Conservation (phyloP, 2,113 vertebrate genomes). For the Panthera leo region DNA sequence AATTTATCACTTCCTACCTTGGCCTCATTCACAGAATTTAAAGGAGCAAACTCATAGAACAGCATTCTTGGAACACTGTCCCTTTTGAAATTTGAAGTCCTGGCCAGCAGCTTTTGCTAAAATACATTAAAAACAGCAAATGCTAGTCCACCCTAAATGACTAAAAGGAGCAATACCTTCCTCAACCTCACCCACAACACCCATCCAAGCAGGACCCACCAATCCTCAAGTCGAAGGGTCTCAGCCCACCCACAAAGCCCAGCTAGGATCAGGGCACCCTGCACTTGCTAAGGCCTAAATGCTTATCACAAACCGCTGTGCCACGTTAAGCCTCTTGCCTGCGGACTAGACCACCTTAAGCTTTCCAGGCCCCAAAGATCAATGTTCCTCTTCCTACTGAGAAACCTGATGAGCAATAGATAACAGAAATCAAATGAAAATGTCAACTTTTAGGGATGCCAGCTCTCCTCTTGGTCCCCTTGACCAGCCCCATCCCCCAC, state of each 20-base stretch:
- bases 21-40: slow-evolving; percentile 31
- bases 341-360: background rate
- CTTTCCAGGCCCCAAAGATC: background rate
- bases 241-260: background rate
- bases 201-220: background rate
- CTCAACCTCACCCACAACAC: background rate
- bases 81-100: background rate
- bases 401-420: background rate
- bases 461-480: background rate
- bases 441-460: background rate
- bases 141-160: background rate
- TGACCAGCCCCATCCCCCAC: no score
- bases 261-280: background rate
- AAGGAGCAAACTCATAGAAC: background rate
- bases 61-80: background rate
- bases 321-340: background rate
- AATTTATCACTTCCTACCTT: slow-evolving; percentile 41
- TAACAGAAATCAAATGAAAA: background rate
- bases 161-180: background rate
- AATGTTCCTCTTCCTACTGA: background rate
- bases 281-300: background rate
- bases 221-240: background rate
- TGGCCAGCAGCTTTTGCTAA: background rate
- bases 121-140: background rate
- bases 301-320: background rate